phyloP scores from a whole-genome alignment of 2,888 invertebrate genomes.

The Drosophila pseudotakahashii region DNA sequence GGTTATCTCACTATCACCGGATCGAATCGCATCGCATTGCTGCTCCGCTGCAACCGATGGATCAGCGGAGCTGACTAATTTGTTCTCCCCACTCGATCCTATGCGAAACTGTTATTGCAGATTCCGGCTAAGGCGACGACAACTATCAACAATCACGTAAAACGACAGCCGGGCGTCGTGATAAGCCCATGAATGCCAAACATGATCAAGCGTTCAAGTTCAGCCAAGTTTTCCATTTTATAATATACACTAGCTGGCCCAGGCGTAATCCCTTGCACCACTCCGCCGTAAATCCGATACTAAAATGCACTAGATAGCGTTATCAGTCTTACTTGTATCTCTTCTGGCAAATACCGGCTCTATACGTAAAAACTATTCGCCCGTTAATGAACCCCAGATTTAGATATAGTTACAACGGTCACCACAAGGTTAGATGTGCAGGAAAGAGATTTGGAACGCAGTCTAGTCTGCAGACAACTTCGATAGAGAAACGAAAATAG shows the following conservation, averaged over 20 bases:
- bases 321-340: slow-evolving; percentile 47
- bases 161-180: slow-evolving; percentile 51
- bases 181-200: slow-evolving; percentile 69
- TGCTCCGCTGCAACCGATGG: slow-evolving; percentile 24
- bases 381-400: slow-evolving; percentile 33
- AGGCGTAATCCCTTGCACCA: slow-evolving; percentile 50
- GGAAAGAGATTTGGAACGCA: slow-evolving; percentile 1
- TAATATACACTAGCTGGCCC: slow-evolving; percentile 3
- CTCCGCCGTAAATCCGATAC: slow-evolving; percentile 43
- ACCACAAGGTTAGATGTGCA: slow-evolving; percentile 64
- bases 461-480: slow-evolving; percentile 22
- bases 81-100: slow-evolving; percentile 12
- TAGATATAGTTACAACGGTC: slow-evolving; percentile 45
- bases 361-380: slow-evolving; percentile 18
- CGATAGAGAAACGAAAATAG: slow-evolving; percentile 24
- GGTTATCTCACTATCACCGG: slow-evolving; percentile 22
- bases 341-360: slow-evolving; percentile 1
- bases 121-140: slow-evolving; percentile 34
- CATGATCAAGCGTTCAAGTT: slow-evolving; percentile 72
- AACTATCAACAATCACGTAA: slow-evolving; percentile 60
- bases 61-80: slow-evolving; percentile 33
- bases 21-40: slow-evolving; percentile 16
- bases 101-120: slow-evolving; percentile 52
- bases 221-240: slow-evolving; percentile 39
- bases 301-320: slow-evolving; percentile 61